These are phyloP conservation scores for Cataglyphis albicans DNA, from an alignment of 2,888 invertebrate species.

Conservation along the genomic window DNA sequence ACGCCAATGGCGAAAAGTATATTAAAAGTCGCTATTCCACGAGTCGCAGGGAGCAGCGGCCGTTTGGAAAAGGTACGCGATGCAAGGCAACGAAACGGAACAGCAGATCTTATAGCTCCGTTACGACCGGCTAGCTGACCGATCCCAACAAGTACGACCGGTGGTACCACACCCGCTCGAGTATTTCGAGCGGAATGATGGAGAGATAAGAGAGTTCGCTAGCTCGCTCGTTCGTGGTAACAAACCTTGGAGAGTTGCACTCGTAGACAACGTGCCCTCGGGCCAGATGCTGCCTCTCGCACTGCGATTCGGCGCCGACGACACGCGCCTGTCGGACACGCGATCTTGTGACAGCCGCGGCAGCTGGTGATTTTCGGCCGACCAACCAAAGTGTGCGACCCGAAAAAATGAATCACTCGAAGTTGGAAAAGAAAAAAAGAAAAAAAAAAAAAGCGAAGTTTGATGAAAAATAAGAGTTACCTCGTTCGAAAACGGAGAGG, in stretches of 20 bases:
- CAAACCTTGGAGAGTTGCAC: slow-evolving; percentile 31
- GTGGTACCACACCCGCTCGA: slow-evolving; percentile 76
- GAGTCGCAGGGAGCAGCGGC: slow-evolving; percentile 11
- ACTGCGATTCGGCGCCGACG: slow-evolving; percentile 39
- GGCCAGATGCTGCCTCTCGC: slow-evolving; percentile 43
- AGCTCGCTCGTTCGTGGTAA: slow-evolving; percentile 50
- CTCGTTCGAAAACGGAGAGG: background rate
- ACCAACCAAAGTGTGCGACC: slow-evolving; percentile 10
- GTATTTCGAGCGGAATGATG: slow-evolving; percentile 78
- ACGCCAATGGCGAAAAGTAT: background rate
- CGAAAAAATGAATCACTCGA: slow-evolving; percentile 33
- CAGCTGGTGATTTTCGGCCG: slow-evolving; percentile 47
- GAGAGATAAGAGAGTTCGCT: slow-evolving; percentile 73
- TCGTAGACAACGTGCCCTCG: slow-evolving; percentile 46
- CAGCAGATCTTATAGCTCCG: slow-evolving; percentile 77
- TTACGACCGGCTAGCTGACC: slow-evolving; percentile 78
- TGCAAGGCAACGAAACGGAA: slow-evolving; percentile 77
- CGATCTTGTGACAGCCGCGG: slow-evolving; percentile 28
- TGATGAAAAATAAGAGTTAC: background rate
- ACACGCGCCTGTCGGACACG: slow-evolving; percentile 44
- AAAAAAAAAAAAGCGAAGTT: background rate
- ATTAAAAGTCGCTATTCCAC: background rate
- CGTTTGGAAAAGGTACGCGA: slow-evolving; percentile 64
- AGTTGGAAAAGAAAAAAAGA: too few species aligned
- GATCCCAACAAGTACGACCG: slow-evolving; percentile 74